A percentile compares a stretch with the other conserved stretches of the same genome.
These are phyloP conservation scores for Tenodera sinensis DNA, from an alignment of 2,888 invertebrate species.

Conservation along the genomic window DNA sequence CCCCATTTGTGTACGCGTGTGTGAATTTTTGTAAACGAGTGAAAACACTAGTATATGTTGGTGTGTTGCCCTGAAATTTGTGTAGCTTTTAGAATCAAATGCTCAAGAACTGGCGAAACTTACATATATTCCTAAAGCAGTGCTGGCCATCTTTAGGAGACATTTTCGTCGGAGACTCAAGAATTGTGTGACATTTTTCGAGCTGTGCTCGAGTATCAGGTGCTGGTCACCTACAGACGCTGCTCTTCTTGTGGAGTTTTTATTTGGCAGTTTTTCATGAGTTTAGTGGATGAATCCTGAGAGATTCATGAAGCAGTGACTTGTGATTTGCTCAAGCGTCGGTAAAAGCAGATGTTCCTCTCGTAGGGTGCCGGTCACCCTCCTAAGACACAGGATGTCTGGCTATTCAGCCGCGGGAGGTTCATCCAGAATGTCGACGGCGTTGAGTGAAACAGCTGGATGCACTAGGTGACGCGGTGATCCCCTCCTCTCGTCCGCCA, in stretches of 20 bases:
- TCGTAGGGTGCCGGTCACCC: not conserved
- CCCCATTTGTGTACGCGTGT: not conserved
- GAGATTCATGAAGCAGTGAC: not conserved
- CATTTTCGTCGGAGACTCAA: not conserved
- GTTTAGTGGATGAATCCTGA: not conserved
- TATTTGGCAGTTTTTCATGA: not conserved
- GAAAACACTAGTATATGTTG: not conserved
- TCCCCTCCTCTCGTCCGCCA: slow-evolving; percentile 1
- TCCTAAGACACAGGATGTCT: not conserved
- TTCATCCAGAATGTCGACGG: not conserved
- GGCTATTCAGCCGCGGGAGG: not conserved
- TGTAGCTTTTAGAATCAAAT: not conserved
- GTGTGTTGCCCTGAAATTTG: not conserved
- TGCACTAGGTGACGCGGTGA: not conserved
- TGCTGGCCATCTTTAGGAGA: not conserved
- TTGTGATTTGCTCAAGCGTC: not conserved
- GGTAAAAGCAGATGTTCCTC: not conserved
- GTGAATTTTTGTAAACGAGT: not conserved
- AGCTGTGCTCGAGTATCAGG: not conserved
- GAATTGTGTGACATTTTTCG: not conserved
- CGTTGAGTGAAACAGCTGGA: not conserved
- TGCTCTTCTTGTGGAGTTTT: no score
- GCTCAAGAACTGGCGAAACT: not conserved
- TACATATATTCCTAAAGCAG: not conserved
- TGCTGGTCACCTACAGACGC: not conserved